Evolutionary conservation across 2,888 invertebrate species (phyloP).

Genomic region (Auanema sp.): DNA sequence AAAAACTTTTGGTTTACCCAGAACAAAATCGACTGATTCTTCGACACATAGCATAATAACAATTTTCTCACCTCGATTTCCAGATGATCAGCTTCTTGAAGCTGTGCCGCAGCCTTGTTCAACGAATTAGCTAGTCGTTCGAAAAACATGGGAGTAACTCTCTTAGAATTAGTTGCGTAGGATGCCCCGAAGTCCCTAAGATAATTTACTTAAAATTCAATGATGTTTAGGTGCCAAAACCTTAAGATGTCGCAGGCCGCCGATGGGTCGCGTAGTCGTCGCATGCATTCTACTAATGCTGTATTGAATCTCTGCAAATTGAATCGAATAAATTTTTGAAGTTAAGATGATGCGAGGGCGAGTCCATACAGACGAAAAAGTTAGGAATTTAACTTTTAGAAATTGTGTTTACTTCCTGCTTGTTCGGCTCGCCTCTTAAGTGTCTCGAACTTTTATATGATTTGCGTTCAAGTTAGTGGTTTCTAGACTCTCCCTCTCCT

Average conservation of each 20-base stretch:
- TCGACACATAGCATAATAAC: not conserved
- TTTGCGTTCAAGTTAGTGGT: no score
- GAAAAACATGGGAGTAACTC: conserved; percentile 46
- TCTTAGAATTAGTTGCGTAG: conserved; percentile 38
- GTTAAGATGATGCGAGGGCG: no score
- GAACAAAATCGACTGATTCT: not conserved
- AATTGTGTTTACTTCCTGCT: no score
- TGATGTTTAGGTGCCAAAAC: conserved; percentile 6
- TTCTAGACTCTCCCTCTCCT: no score
- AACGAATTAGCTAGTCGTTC: conserved; percentile 46
- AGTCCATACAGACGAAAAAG: no score
- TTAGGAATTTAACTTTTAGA: no score
- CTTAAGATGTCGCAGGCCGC: conserved; percentile 41
- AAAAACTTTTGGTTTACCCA: not conserved
- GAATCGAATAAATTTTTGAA: not conserved
- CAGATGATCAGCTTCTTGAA: conserved; percentile 49
- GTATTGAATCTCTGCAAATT: conserved; percentile 40
- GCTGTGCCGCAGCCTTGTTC: conserved; percentile 42
- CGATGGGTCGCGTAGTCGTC: conserved; percentile 39
- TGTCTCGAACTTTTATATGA: no score
- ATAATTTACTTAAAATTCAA: conserved; percentile 1
- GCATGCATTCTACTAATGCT: conserved; percentile 41
- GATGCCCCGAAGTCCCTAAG: conserved; percentile 40
- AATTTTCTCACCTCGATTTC: conserved; percentile 33
- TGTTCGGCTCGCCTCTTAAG: no score